Evolutionary conservation across 2,888 invertebrate genomes (phyloP).

Genomic region (Brachyptera risi): DNA sequence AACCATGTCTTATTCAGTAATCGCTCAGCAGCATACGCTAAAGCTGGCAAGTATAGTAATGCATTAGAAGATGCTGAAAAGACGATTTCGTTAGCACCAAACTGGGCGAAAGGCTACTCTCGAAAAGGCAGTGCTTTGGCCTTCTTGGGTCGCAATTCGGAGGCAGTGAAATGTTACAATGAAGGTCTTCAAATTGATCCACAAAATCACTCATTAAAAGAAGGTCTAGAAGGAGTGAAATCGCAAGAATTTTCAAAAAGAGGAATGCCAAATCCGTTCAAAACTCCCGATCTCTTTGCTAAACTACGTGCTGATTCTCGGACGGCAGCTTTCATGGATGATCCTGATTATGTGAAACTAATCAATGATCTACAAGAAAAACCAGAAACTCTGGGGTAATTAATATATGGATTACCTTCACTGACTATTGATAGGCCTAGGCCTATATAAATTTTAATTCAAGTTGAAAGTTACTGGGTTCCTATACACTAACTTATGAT

Average conservation of each 20-base stretch:
- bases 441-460: too few relatives aligned
- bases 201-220: conserved; percentile 63
- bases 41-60: conserved; percentile 65
- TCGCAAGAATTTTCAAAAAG: conserved; percentile 39
- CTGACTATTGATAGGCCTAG: too few relatives aligned
- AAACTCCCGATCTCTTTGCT: conserved; percentile 52
- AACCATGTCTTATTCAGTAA: conserved; percentile 91
- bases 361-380: conserved; percentile 60
- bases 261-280: conserved; percentile 52
- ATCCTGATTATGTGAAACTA: conserved; percentile 66
- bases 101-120: conserved; percentile 83
- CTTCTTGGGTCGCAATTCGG: conserved; percentile 66
- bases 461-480: too few relatives aligned
- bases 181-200: conserved; percentile 70
- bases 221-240: conserved; percentile 61
- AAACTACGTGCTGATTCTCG: conserved; percentile 64
- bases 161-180: conserved; percentile 73
- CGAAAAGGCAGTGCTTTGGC: conserved; percentile 83
- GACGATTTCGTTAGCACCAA: conserved; percentile 73
- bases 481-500: too few relatives aligned
- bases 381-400: conserved; percentile 53
- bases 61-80: conserved; percentile 83
- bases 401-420: too few relatives aligned
- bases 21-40: conserved; percentile 86
- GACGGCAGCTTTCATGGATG: conserved; percentile 65